Evolutionary conservation across 2,888 invertebrate genomes (phyloP), one percentile per base, ranked within the genome.

Genomic region (Drosophila hamatofila): DNA sequence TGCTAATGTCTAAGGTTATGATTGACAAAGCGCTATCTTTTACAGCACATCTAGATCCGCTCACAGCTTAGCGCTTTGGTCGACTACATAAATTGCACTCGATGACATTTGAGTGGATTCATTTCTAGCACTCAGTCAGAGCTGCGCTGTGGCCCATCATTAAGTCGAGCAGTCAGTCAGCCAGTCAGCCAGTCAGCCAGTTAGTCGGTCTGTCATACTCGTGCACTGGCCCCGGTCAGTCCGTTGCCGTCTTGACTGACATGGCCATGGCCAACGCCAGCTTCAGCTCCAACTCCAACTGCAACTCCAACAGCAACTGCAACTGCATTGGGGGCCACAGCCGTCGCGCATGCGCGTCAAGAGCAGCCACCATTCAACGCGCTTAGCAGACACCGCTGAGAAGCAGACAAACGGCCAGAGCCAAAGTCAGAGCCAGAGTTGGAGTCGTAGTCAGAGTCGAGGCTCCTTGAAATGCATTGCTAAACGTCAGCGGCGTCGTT

Each of bases 131-230:
- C 72, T 78, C 63, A 46, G 74, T 49, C 60, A 52, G 51, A 41
- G 55, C 39, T 27, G 16, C 39, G 30, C 41, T 39, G 57, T 44
- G 48, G 42, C 48, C 88, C 88, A 91, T 91, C 87, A 91, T 91
- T 91, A 90, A 88, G 72, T 86, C 82, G 88, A 84, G 87, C 87
- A 89, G 88, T 81, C 87, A 56, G 58, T 33, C 66, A 66, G 66
- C 57, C 41, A 25, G 52, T 37, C 27, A 52, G 56, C 61, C 75
- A 39, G 60, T 48, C 65, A 62, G 66, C 67, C 44, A 25, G 52
- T 39, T 41, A 54, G 57, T 73, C 76, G 44, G 55, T 48, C 76
- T 75, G 80, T 79, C 77, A 77, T 79, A 80, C 49, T 68, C 46
- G 18, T 18, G 46, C 48, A 27, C 58, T 48, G 21, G 44, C 27